These are phyloP conservation scores for Mormyrus lacerda DNA, from an alignment of 2,113 vertebrate genomes.

Conservation along the genomic window DNA sequence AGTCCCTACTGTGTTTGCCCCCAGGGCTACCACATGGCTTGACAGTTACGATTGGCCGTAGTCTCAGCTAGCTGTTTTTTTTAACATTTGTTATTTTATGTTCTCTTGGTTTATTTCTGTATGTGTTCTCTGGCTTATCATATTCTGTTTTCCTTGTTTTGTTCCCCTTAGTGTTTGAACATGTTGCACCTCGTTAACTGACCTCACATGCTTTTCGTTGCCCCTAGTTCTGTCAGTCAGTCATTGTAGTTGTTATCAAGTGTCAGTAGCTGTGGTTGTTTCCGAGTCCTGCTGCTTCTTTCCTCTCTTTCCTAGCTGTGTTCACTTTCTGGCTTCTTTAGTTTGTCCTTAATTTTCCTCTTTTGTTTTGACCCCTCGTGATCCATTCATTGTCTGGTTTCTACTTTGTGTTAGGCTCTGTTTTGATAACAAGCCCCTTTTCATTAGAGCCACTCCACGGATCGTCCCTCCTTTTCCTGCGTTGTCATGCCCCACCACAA, in stretches of 20 bases:
- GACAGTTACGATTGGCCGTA: neutral
- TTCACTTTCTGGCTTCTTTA: neutral
- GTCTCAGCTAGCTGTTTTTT: neutral
- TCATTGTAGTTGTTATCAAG: too few relatives aligned
- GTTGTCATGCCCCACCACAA: neutral
- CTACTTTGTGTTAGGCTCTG: neutral
- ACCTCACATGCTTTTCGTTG: neutral
- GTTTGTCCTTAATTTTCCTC: neutral
- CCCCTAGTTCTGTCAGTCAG: neutral
- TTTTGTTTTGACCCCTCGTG: neutral
- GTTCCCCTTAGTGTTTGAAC: neutral
- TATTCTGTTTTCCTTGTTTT: neutral
- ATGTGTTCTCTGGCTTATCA: neutral
- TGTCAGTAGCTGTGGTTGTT: neutral
- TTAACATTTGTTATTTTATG: neutral
- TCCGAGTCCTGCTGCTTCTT: neutral
- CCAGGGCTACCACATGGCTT: neutral
- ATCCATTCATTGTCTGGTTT: neutral
- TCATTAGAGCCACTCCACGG: too few relatives aligned
- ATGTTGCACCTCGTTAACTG: neutral
- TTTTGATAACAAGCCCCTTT: neutral
- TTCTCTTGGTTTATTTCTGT: neutral
- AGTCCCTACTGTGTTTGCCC: neutral
- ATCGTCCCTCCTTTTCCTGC: neutral
- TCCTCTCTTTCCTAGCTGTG: neutral